Evolutionary conservation across 2,113 vertebrate species (phyloP), one percentile per base, ranked within the genome.

Genomic region (Stegastes partitus): DNA sequence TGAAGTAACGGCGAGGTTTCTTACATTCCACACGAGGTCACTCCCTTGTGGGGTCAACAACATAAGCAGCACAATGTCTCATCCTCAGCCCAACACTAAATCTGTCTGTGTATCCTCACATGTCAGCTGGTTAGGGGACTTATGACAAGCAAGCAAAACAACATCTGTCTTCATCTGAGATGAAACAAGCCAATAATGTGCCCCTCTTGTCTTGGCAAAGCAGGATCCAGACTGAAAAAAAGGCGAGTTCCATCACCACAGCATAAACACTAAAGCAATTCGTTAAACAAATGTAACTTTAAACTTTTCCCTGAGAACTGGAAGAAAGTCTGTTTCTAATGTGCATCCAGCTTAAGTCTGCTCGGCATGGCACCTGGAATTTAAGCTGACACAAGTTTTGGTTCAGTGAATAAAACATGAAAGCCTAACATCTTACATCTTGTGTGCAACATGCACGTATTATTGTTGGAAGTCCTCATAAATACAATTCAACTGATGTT

Each of bases 71-170:
- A 0, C 53, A 44, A 10, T 3, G 45, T 59, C 59, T 88, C 88
- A 63, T 83, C 74, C 57, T 61, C 55, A n/a, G 39, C 53, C 44
- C 61, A 44, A 69, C 64, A 65, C 51, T 85, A 67, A 84, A 84
- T 76, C 59, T 63, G 68, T 66, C 85, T 89, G 87, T 73, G 67
- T 91, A 71, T 85, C 74, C 77, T 87, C 82, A 68, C 77, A 79
- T 75, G 77, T 80, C 83, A 75, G 75, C 62, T 39, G 63, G 55
- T 90, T 79, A 63, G 78, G 81, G 25, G 49, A 69, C 80, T 81
- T 75, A 71, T 83, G 88, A 90, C 91, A 86, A 77, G 79, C 67
- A 76, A 74, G 63, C 59, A 89, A 88, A 94, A 88, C 85, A 87
- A 78, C 83, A 89, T 88, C 81, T 75, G 76, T 89, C 83, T 88